Evolutionary conservation across 2,113 vertebrate species (phyloP).

Genomic region (Turnix velox): DNA sequence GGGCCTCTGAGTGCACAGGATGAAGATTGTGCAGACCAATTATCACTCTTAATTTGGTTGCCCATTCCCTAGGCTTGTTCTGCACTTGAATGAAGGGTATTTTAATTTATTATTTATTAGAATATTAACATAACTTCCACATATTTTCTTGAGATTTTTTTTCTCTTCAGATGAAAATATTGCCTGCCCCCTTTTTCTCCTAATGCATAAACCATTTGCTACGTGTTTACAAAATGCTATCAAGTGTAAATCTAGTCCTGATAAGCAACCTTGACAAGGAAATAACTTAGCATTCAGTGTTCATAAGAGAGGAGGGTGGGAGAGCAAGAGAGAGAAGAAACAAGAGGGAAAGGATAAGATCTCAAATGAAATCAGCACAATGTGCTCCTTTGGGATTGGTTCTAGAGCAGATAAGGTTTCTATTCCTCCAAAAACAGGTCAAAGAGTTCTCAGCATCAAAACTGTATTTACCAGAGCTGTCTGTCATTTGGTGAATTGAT

Average conservation of each 20-base stretch:
- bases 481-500: constrained; percentile 51
- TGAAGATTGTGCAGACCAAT: background rate
- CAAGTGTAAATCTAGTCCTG: constrained; percentile 56
- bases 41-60: constrained; percentile 8
- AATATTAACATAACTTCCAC: constrained; percentile 3
- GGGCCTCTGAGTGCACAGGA: background rate
- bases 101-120: constrained; percentile 35
- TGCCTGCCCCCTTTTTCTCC: constrained; percentile 15
- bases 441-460: constrained; percentile 30
- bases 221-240: constrained; percentile 51
- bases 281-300: constrained; percentile 44
- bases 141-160: background rate
- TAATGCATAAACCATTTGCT: constrained; percentile 49
- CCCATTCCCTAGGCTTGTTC: background rate
- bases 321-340: constrained; percentile 17
- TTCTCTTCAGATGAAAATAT: constrained; percentile 9
- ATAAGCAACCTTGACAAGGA: constrained; percentile 59
- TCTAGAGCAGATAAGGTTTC: constrained; percentile 54
- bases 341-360: constrained; percentile 33
- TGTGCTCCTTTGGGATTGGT: constrained; percentile 32
- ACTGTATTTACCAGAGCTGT: constrained; percentile 18
- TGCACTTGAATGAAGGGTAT: background rate
- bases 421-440: constrained; percentile 40
- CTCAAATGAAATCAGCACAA: constrained; percentile 38
- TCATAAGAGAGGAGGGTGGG: constrained; percentile 16